Conservation (phyloP, 2,888 invertebrate species). For the Perithous albicinctus region DNA sequence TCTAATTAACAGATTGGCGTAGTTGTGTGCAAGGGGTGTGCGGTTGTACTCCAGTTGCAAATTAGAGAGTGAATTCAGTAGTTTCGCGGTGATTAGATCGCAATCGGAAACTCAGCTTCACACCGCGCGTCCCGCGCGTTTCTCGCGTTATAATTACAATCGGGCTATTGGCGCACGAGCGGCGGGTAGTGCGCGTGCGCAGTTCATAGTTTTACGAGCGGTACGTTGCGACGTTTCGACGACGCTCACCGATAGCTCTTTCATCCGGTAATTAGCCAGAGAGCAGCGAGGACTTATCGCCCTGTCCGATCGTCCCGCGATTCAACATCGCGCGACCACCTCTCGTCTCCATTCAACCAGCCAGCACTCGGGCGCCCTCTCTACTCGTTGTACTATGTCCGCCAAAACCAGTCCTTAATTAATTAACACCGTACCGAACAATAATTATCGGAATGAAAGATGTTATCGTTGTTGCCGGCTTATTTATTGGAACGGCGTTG, state of each 20-base stretch:
- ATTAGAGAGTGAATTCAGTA: constrained; percentile 65
- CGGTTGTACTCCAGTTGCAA: constrained; percentile 32
- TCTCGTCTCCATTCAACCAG: constrained; percentile 67
- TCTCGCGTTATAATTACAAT: constrained; percentile 61
- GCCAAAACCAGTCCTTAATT: constrained; percentile 79
- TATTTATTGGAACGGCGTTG: constrained; percentile 79
- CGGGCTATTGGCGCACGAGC: constrained; percentile 22
- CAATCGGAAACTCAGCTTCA: constrained; percentile 48
- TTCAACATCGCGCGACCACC: constrained; percentile 49
- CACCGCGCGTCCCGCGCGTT: constrained; percentile 6
- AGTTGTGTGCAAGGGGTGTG: constrained; percentile 1
- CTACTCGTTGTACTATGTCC: constrained; percentile 59
- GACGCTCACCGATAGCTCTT: constrained; percentile 74
- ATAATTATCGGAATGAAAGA: constrained; percentile 84
- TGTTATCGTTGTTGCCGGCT: constrained; percentile 77
- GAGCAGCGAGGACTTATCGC: constrained; percentile 79
- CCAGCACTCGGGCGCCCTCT: constrained; percentile 63
- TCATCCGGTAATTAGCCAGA: constrained; percentile 81
- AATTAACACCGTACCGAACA: constrained; percentile 82
- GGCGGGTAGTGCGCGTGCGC: constrained; percentile 34
- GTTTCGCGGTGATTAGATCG: constrained; percentile 64
- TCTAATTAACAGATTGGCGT: constrained; percentile 56
- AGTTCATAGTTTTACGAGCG: constrained; percentile 24
- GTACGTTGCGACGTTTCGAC: constrained; percentile 63
- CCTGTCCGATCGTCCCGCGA: constrained; percentile 74